A percentile compares a stretch with the other conserved stretches of the same genome.
These are phyloP conservation scores for Huso huso DNA, from an alignment of 2,797 vertebrate genomes.

Conservation along the genomic window DNA sequence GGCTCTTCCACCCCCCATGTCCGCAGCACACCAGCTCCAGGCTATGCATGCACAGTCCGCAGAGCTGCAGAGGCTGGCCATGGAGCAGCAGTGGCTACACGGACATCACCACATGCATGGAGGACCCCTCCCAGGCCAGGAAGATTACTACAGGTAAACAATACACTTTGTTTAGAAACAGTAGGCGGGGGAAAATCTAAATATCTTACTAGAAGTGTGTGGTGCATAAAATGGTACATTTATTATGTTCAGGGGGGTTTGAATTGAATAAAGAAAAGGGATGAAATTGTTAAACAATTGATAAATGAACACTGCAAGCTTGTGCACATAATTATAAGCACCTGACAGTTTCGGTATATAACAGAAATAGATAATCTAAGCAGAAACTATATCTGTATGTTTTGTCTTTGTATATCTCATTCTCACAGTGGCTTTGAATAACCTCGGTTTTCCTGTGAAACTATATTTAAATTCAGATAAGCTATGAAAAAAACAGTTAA, in stretches of 20 bases:
- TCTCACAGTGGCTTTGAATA: too few relatives aligned
- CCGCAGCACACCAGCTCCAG: constrained; percentile 94
- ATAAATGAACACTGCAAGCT: too few relatives aligned
- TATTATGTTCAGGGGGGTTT: too few relatives aligned
- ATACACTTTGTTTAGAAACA: constrained; percentile 14
- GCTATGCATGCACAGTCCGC: constrained; percentile 98
- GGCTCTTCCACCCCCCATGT: constrained; percentile 85
- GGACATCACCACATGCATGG: constrained; percentile 91
- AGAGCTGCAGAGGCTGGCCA: constrained; percentile 92
- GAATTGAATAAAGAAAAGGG: too few relatives aligned
- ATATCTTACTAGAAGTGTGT: too few relatives aligned
- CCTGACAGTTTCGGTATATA: neutral
- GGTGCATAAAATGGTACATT: too few relatives aligned
- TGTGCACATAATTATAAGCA: constrained; percentile 22
- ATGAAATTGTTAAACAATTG: too few relatives aligned
- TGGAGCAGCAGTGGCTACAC: constrained; percentile 98
- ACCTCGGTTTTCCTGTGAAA: too few relatives aligned
- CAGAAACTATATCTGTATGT: neutral
- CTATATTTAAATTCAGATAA: too few relatives aligned
- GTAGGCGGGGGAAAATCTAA: too few relatives aligned
- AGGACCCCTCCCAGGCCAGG: constrained; percentile 88
- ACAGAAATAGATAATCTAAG: neutral
- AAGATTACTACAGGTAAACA: constrained; percentile 96
- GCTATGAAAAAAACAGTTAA: constrained; percentile 17
- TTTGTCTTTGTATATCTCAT: constrained; percentile 7